Conservation (phyloP, 2,888 invertebrate genomes). For the Eupithecia centaureata region DNA sequence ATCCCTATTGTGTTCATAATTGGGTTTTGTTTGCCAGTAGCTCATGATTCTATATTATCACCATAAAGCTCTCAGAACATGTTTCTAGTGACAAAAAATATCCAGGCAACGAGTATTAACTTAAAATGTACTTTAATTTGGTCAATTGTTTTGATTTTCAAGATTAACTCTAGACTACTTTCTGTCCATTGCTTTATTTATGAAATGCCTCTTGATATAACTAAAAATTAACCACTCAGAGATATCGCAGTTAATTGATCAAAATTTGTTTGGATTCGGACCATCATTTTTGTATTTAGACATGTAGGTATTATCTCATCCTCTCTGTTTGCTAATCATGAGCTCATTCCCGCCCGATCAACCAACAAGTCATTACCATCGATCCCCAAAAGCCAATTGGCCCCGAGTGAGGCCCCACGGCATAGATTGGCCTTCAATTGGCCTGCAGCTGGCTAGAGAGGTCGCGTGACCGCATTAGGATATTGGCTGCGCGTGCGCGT, state of each 20-base stretch:
- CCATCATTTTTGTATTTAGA: no score
- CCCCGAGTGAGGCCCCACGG: neutral
- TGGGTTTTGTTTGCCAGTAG: neutral
- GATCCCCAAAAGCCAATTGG: neutral
- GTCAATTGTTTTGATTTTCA: neutral
- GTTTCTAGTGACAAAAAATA: no score
- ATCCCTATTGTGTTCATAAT: slow-evolving; percentile 9
- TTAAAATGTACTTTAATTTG: neutral
- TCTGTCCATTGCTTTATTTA: neutral
- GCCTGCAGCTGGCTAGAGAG: slow-evolving; percentile 9
- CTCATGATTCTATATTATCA: neutral
- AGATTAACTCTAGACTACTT: neutral
- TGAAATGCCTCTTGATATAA: neutral
- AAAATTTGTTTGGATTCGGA: neutral
- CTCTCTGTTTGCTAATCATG: neutral
- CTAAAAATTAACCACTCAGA: no score
- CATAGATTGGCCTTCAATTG: slow-evolving; percentile 8
- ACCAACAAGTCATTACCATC: neutral
- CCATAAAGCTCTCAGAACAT: no score
- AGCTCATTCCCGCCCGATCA: neutral
- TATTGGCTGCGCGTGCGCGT: slow-evolving; percentile 44
- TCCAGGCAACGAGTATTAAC: neutral
- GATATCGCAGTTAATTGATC: no score
- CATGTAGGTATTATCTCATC: neutral
- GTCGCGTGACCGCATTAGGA: slow-evolving; percentile 42